These are phyloP conservation scores for Galaxea fascicularis DNA, from an alignment of 92 coral and sea anemone genomes.

Conservation along the genomic window DNA sequence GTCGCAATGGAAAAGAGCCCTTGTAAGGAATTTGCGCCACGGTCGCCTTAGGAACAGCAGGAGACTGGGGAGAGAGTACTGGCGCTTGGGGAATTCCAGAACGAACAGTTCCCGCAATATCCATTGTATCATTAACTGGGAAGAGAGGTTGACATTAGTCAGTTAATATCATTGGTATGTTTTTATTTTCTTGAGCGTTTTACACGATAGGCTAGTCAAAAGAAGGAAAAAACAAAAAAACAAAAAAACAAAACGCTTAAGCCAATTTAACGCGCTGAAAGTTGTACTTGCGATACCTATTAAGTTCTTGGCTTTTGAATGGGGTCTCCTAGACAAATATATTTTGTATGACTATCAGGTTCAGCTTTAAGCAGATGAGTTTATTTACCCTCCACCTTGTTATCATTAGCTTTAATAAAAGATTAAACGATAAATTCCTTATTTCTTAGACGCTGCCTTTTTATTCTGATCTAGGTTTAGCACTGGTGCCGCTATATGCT, in stretches of 20 bases:
- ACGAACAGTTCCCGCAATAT: slow-evolving; percentile 40
- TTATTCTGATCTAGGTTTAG: too few species aligned
- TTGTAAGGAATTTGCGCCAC: slow-evolving; percentile 60
- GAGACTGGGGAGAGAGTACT: slow-evolving; percentile 45
- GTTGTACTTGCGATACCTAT: neutral
- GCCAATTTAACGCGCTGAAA: too few species aligned
- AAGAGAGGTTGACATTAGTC: neutral
- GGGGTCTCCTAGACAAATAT: neutral
- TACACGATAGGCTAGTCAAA: too few species aligned
- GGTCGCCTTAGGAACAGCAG: slow-evolving; percentile 62
- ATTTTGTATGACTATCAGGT: neutral
- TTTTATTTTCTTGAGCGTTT: too few species aligned
- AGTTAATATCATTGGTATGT: too few species aligned
- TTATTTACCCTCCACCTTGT: neutral
- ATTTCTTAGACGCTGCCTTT: neutral
- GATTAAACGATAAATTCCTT: neutral
- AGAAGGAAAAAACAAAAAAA: too few species aligned
- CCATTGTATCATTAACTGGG: slow-evolving; percentile 16
- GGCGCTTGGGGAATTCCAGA: slow-evolving; percentile 62
- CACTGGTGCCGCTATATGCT: too few species aligned
- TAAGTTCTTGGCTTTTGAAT: neutral
- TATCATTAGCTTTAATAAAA: neutral
- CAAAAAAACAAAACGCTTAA: too few species aligned
- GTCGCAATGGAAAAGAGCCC: slow-evolving; percentile 88
- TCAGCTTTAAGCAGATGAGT: neutral